These are phyloP conservation scores for Pyrgilauda ruficollis DNA, from an alignment of 2,113 vertebrate species.

Conservation along the genomic window DNA sequence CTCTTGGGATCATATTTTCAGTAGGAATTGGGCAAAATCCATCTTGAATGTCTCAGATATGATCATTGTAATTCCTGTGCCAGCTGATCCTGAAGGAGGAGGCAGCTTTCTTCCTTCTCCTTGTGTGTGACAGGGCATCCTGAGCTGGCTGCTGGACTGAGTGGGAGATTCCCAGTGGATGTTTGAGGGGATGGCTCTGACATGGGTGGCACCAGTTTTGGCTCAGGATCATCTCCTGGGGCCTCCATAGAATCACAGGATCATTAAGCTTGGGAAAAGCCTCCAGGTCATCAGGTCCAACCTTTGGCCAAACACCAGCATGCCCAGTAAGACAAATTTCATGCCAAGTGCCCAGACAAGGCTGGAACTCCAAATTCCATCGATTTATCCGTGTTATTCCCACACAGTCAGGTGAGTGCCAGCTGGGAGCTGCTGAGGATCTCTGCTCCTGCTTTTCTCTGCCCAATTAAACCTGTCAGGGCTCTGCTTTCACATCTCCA, in stretches of 20 bases:
- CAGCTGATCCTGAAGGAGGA: neutral
- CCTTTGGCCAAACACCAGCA: neutral
- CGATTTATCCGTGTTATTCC: accelerated
- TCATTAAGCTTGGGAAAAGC: neutral
- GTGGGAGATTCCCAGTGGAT: neutral
- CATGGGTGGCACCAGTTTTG: neutral
- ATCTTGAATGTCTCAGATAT: neutral
- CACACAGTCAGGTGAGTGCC: neutral
- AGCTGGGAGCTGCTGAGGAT: neutral
- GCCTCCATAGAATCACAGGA: neutral
- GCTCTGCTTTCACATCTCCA: neutral
- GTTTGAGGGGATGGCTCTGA: neutral
- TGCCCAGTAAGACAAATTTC: neutral
- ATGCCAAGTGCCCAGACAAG: neutral
- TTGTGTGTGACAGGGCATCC: accelerated
- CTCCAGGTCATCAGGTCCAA: neutral
- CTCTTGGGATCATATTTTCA: neutral
- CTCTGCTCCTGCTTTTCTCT: neutral
- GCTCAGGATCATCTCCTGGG: neutral
- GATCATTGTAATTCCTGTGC: neutral
- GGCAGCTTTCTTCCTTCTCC: neutral
- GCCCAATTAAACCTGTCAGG: neutral
- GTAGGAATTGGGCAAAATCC: neutral
- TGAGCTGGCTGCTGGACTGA: neutral
- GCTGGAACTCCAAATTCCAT: neutral